Evolutionary conservation across 2,113 vertebrate genomes (phyloP).

Genomic region (Melanerpes formicivorus): DNA sequence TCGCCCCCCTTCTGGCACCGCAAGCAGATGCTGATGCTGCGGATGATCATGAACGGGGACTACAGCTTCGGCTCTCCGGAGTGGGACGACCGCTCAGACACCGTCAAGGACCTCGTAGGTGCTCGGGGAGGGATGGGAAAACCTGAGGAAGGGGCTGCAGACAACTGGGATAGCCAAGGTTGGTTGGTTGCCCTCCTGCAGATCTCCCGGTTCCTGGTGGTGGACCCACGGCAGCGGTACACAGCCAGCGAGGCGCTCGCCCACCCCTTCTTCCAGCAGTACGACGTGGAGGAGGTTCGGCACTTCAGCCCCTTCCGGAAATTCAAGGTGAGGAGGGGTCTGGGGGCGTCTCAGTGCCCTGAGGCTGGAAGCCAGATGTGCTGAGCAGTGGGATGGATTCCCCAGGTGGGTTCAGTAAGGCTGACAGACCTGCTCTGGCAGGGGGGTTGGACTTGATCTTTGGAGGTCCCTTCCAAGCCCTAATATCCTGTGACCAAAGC

Average conservation of each 20-base stretch:
- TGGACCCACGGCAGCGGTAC: conserved; percentile 84
- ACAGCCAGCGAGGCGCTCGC: conserved; percentile 85
- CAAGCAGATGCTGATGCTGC: conserved; percentile 97
- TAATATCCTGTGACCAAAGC: no score
- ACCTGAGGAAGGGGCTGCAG: rapidly evolving
- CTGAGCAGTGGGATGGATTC: neutral
- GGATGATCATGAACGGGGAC: conserved; percentile 91
- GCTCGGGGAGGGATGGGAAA: rapidly evolving
- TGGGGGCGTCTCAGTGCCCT: neutral
- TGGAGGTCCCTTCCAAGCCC: no score
- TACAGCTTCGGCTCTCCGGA: conserved; percentile 92
- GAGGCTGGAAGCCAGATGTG: neutral
- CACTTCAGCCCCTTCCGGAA: conserved; percentile 92
- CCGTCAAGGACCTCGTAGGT: conserved; percentile 93
- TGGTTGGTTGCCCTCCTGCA: neutral
- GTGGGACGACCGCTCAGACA: conserved; percentile 96
- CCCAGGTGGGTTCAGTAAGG: neutral
- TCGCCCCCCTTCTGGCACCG: conserved; percentile 99
- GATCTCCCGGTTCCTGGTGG: conserved; percentile 92
- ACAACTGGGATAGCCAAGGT: rapidly evolving
- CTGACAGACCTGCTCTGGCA: neutral
- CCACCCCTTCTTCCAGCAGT: conserved; percentile 97
- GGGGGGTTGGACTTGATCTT: no score
- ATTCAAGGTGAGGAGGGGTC: conserved; percentile 84
- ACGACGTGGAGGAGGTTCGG: conserved; percentile 89